Percentiles rank a stretch among this genome's conserved stretches.
phyloP scores from a whole-genome alignment of 2,888 invertebrate genomes.

The Biston betularia region DNA sequence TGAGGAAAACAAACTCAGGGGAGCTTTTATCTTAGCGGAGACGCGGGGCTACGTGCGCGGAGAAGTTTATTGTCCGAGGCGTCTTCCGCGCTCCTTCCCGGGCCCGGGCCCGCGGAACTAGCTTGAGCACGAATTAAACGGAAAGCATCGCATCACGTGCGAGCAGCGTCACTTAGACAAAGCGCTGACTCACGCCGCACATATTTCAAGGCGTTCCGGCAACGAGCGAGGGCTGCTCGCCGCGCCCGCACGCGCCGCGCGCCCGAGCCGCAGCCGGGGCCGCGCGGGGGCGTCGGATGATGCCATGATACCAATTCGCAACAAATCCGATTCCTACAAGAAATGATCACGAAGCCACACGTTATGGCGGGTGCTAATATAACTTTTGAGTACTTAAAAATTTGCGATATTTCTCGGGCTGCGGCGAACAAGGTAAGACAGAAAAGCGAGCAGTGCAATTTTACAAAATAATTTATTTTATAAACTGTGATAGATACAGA shows the following conservation, averaged over 20 bases:
- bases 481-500: too few relatives aligned
- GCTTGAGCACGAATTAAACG: slow-evolving; percentile 20
- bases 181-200: slow-evolving; percentile 37
- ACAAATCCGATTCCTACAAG: slow-evolving; percentile 8
- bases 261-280: slow-evolving; percentile 8
- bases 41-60: not conserved
- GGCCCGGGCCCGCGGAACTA: slow-evolving; percentile 5
- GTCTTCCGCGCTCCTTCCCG: slow-evolving; percentile 3
- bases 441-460: too few relatives aligned
- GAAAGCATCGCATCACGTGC: too few relatives aligned
- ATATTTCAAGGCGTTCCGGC: slow-evolving; percentile 34
- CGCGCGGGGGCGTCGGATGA: not conserved
- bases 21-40: not conserved
- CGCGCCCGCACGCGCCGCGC: slow-evolving; percentile 13
- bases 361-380: too few relatives aligned
- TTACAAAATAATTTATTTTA: too few relatives aligned
- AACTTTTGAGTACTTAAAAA: too few relatives aligned
- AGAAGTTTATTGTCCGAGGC: slow-evolving; percentile 3
- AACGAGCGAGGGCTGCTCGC: slow-evolving; percentile 31
- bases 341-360: not conserved
- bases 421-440: too few relatives aligned
- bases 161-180: slow-evolving; percentile 16
- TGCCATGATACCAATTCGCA: not conserved
- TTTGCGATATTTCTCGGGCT: too few relatives aligned
- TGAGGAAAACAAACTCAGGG: slow-evolving; percentile 5